Conservation (phyloP, 2,113 vertebrate species). For the Rhynchomys soricoides region DNA sequence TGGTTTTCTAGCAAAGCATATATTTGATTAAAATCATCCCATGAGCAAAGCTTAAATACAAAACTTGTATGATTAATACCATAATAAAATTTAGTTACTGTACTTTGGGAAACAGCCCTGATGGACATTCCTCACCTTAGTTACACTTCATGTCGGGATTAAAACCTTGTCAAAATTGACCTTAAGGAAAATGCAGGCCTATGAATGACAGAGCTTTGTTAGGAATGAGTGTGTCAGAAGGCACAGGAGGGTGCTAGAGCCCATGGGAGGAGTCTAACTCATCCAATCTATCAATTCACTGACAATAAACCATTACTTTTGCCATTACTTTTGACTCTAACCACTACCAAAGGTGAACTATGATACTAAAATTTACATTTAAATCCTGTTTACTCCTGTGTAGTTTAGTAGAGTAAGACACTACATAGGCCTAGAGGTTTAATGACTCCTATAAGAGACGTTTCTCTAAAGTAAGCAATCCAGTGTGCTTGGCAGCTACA, state of each 20-base stretch:
- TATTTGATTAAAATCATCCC: constrained; percentile 4
- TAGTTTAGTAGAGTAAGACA: not conserved
- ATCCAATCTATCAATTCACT: not conserved
- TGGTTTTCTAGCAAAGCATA: not conserved
- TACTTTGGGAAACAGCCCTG: not conserved
- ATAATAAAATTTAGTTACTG: not conserved
- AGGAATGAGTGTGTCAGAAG: not conserved
- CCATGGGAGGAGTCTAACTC: not conserved
- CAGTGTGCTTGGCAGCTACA: not conserved
- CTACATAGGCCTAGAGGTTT: not conserved
- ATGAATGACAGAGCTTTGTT: not conserved
- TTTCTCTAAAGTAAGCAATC: not conserved
- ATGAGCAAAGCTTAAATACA: not conserved
- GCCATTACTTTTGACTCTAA: constrained; percentile 10
- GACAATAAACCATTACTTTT: not conserved
- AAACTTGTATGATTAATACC: not conserved
- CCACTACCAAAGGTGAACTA: not conserved
- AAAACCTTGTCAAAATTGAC: not conserved
- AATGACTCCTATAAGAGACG: not conserved
- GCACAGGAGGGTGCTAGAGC: not conserved
- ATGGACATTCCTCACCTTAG: not conserved
- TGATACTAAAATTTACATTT: not conserved
- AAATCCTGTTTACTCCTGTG: not conserved
- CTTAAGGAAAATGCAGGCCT: not conserved
- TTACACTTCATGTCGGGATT: not conserved